Evolutionary conservation across 2,797 vertebrate genomes (phyloP), one percentile per base, ranked within the genome.

Genomic region (Pyrocephalus nanus): DNA sequence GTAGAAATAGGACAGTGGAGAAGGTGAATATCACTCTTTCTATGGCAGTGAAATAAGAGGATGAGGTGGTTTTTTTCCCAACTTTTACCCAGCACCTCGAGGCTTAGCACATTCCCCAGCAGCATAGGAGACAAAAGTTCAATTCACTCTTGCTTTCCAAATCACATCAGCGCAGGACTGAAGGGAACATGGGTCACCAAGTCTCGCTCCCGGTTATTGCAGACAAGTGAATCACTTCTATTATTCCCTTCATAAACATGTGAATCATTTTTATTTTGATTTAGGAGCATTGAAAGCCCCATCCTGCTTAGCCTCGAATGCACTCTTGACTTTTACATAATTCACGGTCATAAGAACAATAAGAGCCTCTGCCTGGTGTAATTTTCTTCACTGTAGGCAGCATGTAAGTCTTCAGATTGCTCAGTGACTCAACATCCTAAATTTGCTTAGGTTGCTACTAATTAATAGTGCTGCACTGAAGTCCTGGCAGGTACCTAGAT

Each of bases 191-290:
- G 23, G n/a, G 45, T 81, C 88, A 72, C 47, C 17, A 69, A 53
- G 6, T 19, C 61, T 55, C 12, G 1, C 29, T 90, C 57, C 23
- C 6, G 53, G 20, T 54, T 72, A 42, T 29, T 84, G 34, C 26
- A 71, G 17, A 22, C 23, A 81, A 69, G 23, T 81, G 45, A 93
- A 92, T 75, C 11, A 78, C 8, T 86, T 91, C 74, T 69, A 62
- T 26, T 80, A 77, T 43, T 57, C 36, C 20, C 32, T 78, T 75
- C 55, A 69, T 29, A 81, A 86, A 75, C 30, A 53, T 13, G 34
- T 65, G 62, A 88, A 96, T 78, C 2, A 51, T 78, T 86, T 80
- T 48, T 84, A 12, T 83, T 84, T 92, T 81, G 13, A 75, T 70
- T 94, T 78, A 84, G 45, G 54, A 72, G 4, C 8, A 34, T 91